A percentile compares a stretch with the other conserved stretches of the same genome.
These are phyloP conservation scores for Dendrolimus kikuchii DNA, from an alignment of 1,140 invertebrate species.

Conservation along the genomic window DNA sequence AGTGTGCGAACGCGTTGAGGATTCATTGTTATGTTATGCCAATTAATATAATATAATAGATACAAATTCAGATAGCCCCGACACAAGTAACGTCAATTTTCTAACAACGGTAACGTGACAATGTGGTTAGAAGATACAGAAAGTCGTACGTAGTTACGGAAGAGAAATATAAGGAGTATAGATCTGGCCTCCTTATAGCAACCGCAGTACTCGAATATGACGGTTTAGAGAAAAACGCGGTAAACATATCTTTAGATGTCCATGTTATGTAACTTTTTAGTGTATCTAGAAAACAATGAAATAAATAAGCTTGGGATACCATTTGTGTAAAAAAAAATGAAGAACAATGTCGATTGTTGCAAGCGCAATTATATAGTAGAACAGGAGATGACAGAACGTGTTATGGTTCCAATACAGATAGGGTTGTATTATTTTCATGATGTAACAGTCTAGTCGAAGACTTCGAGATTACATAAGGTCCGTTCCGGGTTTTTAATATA, in stretches of 20 bases:
- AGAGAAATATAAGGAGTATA: not conserved
- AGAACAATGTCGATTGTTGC: not conserved
- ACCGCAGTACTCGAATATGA: too few species aligned
- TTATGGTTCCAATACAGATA: slow-evolving; percentile 6
- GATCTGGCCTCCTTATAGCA: not conserved
- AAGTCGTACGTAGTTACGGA: not conserved
- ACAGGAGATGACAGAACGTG: not conserved
- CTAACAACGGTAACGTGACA: too few species aligned
- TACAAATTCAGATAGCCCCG: too few species aligned
- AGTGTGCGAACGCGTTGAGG: too few species aligned
- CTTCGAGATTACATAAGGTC: slow-evolving; percentile 8
- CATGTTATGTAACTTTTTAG: too few species aligned
- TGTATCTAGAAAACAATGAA: not conserved
- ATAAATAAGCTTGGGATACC: not conserved
- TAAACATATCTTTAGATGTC: too few species aligned
- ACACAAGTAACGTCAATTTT: too few species aligned
- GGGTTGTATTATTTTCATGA: slow-evolving; percentile 11
- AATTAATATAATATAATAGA: too few species aligned
- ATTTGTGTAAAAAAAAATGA: not conserved
- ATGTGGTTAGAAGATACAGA: not conserved
- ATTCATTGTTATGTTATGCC: too few species aligned
- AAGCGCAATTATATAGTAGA: not conserved
- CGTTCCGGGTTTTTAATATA: slow-evolving; percentile 13
- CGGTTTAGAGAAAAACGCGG: too few species aligned
- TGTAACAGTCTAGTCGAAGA: slow-evolving; percentile 5